Evolutionary conservation across 1,140 invertebrate genomes (phyloP).

Genomic region (Pseudomyrmex concolor): DNA sequence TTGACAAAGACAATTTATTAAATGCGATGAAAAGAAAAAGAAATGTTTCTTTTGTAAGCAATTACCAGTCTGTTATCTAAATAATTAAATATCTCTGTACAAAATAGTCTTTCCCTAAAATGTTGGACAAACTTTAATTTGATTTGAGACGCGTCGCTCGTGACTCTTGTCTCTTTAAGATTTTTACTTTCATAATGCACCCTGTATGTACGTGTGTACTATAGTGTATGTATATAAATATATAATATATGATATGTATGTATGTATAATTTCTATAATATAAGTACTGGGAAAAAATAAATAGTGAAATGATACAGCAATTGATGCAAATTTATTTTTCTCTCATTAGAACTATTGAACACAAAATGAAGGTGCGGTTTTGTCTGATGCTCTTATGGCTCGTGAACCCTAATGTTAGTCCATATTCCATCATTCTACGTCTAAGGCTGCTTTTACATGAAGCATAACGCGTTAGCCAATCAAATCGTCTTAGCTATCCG

Average conservation of each 20-base stretch:
- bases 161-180: neutral
- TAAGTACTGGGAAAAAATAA: slow-evolving; percentile 69
- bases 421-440: too few relatives aligned
- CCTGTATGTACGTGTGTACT: slow-evolving; percentile 49
- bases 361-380: too few relatives aligned
- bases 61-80: too few relatives aligned
- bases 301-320: slow-evolving; percentile 29
- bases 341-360: too few relatives aligned
- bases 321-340: neutral
- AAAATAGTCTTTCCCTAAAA: too few relatives aligned
- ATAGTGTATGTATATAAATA: slow-evolving; percentile 65
- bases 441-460: too few relatives aligned
- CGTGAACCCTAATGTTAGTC: too few relatives aligned
- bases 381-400: too few relatives aligned
- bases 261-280: slow-evolving; percentile 73
- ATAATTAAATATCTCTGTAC: neutral
- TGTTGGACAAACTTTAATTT: neutral
- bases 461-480: too few relatives aligned
- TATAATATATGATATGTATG: slow-evolving; percentile 33
- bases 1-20: neutral
- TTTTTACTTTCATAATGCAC: neutral
- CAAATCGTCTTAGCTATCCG: too few relatives aligned
- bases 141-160: neutral
- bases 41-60: neutral
- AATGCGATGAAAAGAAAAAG: neutral